Evolutionary conservation across 1,140 invertebrate species (phyloP).

Genomic region (Calycopis cecrops): DNA sequence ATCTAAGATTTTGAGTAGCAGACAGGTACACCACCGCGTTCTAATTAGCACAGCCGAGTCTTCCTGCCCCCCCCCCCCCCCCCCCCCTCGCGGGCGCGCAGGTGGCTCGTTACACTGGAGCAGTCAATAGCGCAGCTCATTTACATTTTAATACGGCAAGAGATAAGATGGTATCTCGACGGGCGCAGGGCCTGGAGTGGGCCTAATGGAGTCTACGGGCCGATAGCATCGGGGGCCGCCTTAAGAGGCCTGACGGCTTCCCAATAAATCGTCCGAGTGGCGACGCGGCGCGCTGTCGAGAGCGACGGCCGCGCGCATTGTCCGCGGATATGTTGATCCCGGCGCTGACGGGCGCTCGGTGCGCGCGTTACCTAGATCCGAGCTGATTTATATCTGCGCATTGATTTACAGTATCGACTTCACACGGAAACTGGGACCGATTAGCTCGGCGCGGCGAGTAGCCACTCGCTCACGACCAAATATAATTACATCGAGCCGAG

Average conservation of each 20-base stretch:
- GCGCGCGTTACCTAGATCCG: no score
- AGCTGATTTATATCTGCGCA: no score
- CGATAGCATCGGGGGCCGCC: constrained; percentile 22
- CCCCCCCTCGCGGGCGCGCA: neutral
- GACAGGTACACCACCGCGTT: no score
- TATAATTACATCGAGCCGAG: no score
- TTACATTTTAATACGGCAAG: constrained; percentile 29
- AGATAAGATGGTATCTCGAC: constrained; percentile 23
- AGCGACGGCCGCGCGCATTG: constrained; percentile 13
- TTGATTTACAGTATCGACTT: no score
- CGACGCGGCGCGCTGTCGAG: constrained; percentile 15
- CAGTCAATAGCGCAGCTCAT: constrained; percentile 18
- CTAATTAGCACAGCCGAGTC: no score
- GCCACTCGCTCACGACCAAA: no score
- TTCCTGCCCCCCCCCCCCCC: no score
- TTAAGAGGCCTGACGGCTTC: constrained; percentile 19
- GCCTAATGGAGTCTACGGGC: constrained; percentile 19
- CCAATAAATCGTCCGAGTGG: constrained; percentile 20
- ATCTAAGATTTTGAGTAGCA: no score
- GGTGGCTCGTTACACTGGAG: constrained; percentile 6
- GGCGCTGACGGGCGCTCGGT: no score
- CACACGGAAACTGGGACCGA: no score
- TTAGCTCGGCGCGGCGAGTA: no score
- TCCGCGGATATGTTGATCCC: neutral
- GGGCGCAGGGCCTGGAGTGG: constrained; percentile 18